Evolutionary conservation across 2,888 invertebrate genomes (phyloP).

Genomic region (Encarsia formosa): DNA sequence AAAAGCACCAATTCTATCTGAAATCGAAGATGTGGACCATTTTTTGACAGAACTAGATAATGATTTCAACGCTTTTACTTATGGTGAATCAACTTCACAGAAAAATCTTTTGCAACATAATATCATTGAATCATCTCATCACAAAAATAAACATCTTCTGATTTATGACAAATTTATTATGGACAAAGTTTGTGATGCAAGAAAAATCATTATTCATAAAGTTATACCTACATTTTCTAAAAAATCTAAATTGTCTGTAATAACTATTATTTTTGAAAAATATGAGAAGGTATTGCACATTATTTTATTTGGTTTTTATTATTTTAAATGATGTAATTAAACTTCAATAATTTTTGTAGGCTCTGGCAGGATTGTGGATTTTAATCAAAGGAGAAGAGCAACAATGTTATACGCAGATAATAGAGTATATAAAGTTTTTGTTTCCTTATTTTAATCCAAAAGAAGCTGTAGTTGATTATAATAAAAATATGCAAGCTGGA

Average conservation of each 20-base stretch:
- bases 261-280: slow-evolving; percentile 6
- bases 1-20: too few species aligned
- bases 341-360: background rate
- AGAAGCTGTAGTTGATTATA: slow-evolving; percentile 3
- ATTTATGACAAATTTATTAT: background rate
- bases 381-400: background rate
- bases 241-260: background rate
- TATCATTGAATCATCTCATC: background rate
- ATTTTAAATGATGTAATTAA: background rate
- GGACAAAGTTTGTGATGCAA: slow-evolving; percentile 2
- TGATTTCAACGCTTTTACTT: background rate
- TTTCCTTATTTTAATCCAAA: slow-evolving; percentile 4
- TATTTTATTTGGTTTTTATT: background rate
- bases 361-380: background rate
- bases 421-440: background rate
- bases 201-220: slow-evolving; percentile 3
- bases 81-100: background rate
- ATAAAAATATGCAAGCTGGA: slow-evolving; percentile 1
- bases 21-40: background rate
- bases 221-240: background rate
- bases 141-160: background rate
- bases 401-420: background rate
- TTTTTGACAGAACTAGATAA: background rate
- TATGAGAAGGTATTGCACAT: slow-evolving; percentile 2
- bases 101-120: background rate